phyloP scores from a whole-genome alignment of 1,140 invertebrate genomes.

The Theocolax elegans region DNA sequence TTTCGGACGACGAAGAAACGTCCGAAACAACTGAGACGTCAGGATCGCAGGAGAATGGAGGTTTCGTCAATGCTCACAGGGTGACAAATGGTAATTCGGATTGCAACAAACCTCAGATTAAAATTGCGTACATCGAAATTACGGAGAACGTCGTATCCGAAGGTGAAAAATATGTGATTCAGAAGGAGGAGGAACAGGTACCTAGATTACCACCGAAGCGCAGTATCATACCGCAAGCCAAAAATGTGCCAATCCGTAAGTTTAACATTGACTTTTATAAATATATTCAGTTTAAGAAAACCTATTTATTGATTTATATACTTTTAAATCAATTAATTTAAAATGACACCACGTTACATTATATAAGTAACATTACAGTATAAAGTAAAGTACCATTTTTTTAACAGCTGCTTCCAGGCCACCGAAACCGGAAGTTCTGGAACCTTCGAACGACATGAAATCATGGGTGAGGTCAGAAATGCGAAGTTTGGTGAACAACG shows the following conservation, averaged over 20 bases:
- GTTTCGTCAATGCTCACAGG: slow-evolving; percentile 32
- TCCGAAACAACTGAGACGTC: slow-evolving; percentile 55
- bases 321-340: too few species aligned
- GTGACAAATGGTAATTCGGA: slow-evolving; percentile 34
- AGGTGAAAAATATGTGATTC: slow-evolving; percentile 27
- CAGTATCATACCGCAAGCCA: slow-evolving; percentile 26
- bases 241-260: slow-evolving; percentile 29
- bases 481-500: slow-evolving; percentile 42
- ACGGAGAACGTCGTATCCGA: slow-evolving; percentile 60
- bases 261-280: too few species aligned
- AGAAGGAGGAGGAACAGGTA: slow-evolving; percentile 28
- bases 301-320: too few species aligned
- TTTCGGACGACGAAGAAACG: slow-evolving; percentile 65
- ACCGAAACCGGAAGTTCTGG: slow-evolving; percentile 46
- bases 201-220: slow-evolving; percentile 47
- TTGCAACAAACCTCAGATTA: slow-evolving; percentile 50
- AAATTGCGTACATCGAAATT: slow-evolving; percentile 63
- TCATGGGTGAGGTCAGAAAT: slow-evolving; percentile 56
- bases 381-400: too few species aligned
- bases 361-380: too few species aligned
- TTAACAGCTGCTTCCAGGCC: slow-evolving; percentile 25
- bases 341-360: too few species aligned
- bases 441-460: slow-evolving; percentile 57
- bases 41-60: slow-evolving; percentile 46
- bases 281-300: too few species aligned